Conservation (phyloP, 2,888 invertebrate genomes). For the Drosophila setosimentum region DNA sequence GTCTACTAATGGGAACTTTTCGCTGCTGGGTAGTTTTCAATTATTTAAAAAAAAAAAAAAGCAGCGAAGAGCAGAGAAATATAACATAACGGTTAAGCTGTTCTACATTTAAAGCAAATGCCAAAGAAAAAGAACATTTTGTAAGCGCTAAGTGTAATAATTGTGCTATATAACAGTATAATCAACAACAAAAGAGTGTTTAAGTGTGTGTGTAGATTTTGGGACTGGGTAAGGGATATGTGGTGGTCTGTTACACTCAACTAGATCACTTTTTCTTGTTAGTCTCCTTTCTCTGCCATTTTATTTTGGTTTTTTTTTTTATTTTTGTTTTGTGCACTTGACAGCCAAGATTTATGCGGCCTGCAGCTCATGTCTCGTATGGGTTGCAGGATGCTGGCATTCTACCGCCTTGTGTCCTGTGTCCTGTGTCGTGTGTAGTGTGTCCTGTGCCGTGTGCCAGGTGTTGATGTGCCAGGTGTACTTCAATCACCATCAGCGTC, state of each 20-base stretch:
- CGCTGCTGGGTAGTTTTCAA: neutral
- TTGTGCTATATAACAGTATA: neutral
- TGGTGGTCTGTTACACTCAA: neutral
- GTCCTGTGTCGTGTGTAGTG: conserved; percentile 31
- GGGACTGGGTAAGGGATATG: neutral
- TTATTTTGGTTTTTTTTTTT: conserved; percentile 18
- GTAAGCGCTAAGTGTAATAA: neutral
- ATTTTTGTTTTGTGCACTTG: conserved; percentile 61
- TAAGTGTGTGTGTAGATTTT: neutral
- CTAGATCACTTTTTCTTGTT: neutral
- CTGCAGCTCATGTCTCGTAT: conserved; percentile 47
- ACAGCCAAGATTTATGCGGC: conserved; percentile 75
- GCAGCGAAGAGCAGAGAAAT: neutral
- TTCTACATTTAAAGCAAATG: neutral
- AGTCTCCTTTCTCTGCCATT: conserved; percentile 3
- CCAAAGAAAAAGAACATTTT: too few species aligned
- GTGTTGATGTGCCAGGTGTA: conserved; percentile 78
- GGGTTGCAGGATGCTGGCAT: conserved; percentile 6
- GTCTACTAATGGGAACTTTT: neutral
- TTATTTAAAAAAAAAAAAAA: neutral
- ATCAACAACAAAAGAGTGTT: neutral
- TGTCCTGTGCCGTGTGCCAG: conserved; percentile 54
- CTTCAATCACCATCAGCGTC: conserved; percentile 79
- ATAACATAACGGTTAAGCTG: neutral
- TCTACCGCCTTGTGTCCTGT: neutral